Conservation (phyloP, 2,888 invertebrate species). For the Rhopalosiphum nymphaeae region DNA sequence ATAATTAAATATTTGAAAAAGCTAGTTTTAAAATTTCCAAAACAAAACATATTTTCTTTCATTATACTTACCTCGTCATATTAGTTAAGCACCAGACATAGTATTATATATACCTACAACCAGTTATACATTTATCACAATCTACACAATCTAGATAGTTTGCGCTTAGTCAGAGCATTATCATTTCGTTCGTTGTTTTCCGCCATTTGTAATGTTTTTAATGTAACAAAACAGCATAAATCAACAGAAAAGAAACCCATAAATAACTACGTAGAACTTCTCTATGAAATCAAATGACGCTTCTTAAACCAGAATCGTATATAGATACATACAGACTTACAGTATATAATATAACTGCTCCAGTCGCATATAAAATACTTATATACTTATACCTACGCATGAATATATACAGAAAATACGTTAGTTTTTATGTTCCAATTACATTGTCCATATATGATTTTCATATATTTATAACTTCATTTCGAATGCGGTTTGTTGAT, state of each 20-base stretch:
- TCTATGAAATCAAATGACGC: constrained; percentile 43
- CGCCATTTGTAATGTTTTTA: constrained; percentile 52
- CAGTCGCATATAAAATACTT: constrained; percentile 2
- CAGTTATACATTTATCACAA: constrained; percentile 43
- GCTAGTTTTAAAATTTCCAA: neutral
- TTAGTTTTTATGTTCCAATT: constrained; percentile 43
- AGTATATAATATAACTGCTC: constrained; percentile 29
- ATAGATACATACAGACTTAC: neutral
- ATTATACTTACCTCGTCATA: neutral
- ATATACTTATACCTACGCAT: neutral
- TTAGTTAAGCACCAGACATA: neutral
- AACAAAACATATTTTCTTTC: neutral
- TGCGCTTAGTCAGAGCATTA: constrained; percentile 27
- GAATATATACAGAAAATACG: neutral
- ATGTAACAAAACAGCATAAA: constrained; percentile 45
- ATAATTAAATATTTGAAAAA: neutral
- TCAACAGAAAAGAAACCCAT: constrained; percentile 45
- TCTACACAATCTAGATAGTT: constrained; percentile 45
- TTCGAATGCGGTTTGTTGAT: constrained; percentile 25
- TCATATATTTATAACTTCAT: constrained; percentile 18
- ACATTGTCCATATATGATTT: constrained; percentile 22
- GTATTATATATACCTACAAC: neutral
- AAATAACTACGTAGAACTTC: constrained; percentile 51
- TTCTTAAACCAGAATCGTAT: constrained; percentile 31
- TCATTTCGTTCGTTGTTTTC: constrained; percentile 46